phyloP scores from a whole-genome alignment of 2,888 invertebrate genomes.

The Protodeltote pygarga region DNA sequence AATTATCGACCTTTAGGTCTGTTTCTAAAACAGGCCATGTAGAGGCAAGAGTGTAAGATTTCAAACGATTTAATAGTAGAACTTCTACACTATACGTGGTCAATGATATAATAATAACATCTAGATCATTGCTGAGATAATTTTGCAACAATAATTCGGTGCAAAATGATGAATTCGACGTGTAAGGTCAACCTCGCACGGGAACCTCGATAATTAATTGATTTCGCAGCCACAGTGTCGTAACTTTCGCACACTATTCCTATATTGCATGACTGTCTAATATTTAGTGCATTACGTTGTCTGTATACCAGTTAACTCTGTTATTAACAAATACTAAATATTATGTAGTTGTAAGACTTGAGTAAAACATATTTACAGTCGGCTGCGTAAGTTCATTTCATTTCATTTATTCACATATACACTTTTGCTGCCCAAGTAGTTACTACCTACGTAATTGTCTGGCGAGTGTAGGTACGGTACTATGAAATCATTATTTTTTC shows the following conservation, averaged over 20 bases:
- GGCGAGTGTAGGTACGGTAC: no score
- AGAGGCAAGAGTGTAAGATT: not conserved
- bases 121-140: constrained; percentile 5
- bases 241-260: constrained; percentile 34
- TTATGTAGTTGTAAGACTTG: no score
- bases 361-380: no score
- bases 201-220: constrained; percentile 33
- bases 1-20: no score
- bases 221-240: constrained; percentile 32
- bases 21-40: no score
- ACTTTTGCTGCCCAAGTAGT: no score
- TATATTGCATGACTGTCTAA: constrained; percentile 24
- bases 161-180: constrained; percentile 10
- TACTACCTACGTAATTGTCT: no score
- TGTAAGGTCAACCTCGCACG: constrained; percentile 22
- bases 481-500: not conserved
- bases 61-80: no score
- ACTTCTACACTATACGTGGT: no score
- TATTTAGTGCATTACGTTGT: constrained; percentile 24
- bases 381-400: no score
- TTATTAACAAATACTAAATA: not conserved
- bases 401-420: no score
- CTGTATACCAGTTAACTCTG: not conserved
- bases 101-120: not conserved
- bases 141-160: constrained; percentile 8